Percentiles rank a stretch among this genome's conserved stretches.
Conservation (phyloP, 2,888 invertebrate species). For the Zygothrica quintamaculata region DNA sequence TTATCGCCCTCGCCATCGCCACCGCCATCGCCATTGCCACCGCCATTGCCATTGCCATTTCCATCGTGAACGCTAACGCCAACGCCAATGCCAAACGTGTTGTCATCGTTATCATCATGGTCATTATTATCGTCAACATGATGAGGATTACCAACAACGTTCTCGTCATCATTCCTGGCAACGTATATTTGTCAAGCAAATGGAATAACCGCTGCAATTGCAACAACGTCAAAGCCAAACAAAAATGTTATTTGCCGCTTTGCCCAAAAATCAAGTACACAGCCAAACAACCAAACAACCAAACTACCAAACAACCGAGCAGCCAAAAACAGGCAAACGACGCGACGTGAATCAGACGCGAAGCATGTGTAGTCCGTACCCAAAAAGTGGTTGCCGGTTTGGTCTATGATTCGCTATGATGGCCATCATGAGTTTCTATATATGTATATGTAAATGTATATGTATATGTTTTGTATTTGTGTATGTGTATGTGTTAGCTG, state of each 20-base stretch:
- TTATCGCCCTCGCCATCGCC: constrained; percentile 13
- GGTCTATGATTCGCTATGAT: constrained; percentile 24
- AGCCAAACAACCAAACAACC: constrained; percentile 40
- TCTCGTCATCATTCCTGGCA: constrained; percentile 37
- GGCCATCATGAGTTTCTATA: constrained; percentile 26
- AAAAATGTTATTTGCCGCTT: constrained; percentile 79
- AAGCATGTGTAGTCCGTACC: constrained; percentile 35
- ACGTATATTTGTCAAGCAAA: constrained; percentile 78
- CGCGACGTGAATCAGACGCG: constrained; percentile 9
- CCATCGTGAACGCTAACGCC: background rate
- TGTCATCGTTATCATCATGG: constrained; percentile 15
- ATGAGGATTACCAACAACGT: constrained; percentile 7
- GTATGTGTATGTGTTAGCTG: constrained; percentile 29
- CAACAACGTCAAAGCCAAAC: constrained; percentile 79
- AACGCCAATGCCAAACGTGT: constrained; percentile 4
- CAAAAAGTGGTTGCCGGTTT: constrained; percentile 59
- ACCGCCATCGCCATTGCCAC: background rate
- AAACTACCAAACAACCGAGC: constrained; percentile 39
- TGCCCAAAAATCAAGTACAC: constrained; percentile 79
- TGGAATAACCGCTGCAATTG: constrained; percentile 79
- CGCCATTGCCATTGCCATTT: background rate
- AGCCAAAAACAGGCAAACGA: constrained; percentile 34
- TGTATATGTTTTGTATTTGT: constrained; percentile 5
- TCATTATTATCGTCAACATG: constrained; percentile 11
- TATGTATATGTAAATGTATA: constrained; percentile 10